These are phyloP conservation scores for Rhagium mordax DNA, from an alignment of 2,888 invertebrate genomes.

Conservation along the genomic window DNA sequence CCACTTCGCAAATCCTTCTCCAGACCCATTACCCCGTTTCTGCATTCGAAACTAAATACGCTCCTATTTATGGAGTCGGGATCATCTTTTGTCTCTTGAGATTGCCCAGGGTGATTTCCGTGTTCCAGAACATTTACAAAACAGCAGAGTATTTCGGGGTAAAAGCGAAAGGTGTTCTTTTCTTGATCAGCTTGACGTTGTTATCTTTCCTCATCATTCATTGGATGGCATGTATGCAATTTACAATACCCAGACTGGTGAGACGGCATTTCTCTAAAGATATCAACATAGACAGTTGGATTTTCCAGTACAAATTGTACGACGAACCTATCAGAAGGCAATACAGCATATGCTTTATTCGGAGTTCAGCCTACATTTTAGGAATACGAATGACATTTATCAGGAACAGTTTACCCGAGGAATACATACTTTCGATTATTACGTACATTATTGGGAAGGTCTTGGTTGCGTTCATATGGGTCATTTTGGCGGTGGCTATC, in stretches of 20 bases:
- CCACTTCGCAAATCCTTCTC: constrained; percentile 44
- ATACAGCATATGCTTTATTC: constrained; percentile 27
- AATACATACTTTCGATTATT: constrained; percentile 37
- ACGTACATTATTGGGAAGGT: constrained; percentile 49
- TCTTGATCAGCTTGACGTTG: neutral
- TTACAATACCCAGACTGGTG: constrained; percentile 36
- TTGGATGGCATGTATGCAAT: constrained; percentile 41
- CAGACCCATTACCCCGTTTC: too few species aligned
- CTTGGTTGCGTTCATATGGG: constrained; percentile 39
- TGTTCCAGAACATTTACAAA: too few species aligned
- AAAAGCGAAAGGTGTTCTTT: neutral
- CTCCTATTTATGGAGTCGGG: neutral
- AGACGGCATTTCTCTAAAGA: neutral
- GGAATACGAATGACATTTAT: too few species aligned
- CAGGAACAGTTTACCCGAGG: constrained; percentile 29
- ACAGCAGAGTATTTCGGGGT: neutral
- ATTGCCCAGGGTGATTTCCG: neutral
- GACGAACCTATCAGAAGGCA: neutral
- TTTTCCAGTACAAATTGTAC: neutral
- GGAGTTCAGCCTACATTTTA: constrained; percentile 39
- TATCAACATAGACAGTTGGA: constrained; percentile 24
- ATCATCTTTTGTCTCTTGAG: constrained; percentile 23
- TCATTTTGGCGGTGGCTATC: constrained; percentile 13
- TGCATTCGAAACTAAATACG: neutral
- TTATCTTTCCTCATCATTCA: constrained; percentile 34